These are phyloP conservation scores for Bilobella aurantiaca DNA, from an alignment of 1,140 invertebrate species.

Conservation along the genomic window DNA sequence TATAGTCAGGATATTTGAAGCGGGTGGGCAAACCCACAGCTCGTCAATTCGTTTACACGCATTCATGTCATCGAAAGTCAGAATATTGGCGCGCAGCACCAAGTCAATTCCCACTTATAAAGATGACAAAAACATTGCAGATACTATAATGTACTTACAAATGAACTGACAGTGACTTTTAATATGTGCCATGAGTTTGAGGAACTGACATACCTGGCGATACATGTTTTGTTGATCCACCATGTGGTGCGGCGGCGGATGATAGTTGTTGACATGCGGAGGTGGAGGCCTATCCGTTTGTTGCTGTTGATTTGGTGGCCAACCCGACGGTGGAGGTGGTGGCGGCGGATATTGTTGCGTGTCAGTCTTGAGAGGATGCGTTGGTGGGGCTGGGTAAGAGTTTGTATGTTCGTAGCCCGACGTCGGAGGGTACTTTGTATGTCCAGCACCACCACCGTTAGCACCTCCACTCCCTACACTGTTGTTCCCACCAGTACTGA, in stretches of 20 bases:
- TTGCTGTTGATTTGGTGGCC: background rate
- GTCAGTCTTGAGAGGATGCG: slow-evolving; percentile 2
- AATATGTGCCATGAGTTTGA: too few species aligned
- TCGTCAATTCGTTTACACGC: too few species aligned
- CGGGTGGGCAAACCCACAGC: too few species aligned
- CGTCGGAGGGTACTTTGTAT: slow-evolving; percentile 23
- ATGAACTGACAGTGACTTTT: too few species aligned
- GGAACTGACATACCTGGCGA: slow-evolving; percentile 28
- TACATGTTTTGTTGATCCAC: slow-evolving; percentile 41
- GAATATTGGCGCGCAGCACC: too few species aligned
- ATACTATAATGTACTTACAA: too few species aligned
- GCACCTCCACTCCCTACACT: slow-evolving; percentile 39
- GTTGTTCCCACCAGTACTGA: slow-evolving; percentile 50
- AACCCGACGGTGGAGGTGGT: slow-evolving; percentile 1
- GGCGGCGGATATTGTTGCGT: slow-evolving; percentile 1
- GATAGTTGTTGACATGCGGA: slow-evolving; percentile 10
- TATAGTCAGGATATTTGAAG: too few species aligned
- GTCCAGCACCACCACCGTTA: slow-evolving; percentile 31
- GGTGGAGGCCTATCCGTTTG: slow-evolving; percentile 5
- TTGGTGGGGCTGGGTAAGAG: background rate
- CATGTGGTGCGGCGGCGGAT: slow-evolving; percentile 44
- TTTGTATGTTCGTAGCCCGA: slow-evolving; percentile 19
- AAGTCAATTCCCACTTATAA: too few species aligned
- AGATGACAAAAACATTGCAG: too few species aligned
- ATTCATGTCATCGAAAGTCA: too few species aligned